These are phyloP conservation scores for Diplodus puntazzo DNA, from an alignment of 2,797 vertebrate species.

Conservation along the genomic window DNA sequence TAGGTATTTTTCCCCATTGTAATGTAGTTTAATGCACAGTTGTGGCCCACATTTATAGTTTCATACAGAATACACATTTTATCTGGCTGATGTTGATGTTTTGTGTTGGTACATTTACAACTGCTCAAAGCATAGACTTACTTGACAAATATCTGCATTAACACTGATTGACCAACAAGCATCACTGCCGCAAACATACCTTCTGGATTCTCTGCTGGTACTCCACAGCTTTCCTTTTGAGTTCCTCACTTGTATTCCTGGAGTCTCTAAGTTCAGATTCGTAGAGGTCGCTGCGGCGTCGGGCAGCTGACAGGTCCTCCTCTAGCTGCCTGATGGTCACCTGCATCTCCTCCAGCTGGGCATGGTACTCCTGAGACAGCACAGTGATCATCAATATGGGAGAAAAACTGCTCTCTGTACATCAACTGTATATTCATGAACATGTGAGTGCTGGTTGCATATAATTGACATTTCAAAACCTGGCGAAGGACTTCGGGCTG, in stretches of 20 bases:
- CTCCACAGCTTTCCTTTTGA: constrained; percentile 96
- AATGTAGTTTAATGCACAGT: background rate
- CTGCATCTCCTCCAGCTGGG: constrained; percentile 98
- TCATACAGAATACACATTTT: background rate
- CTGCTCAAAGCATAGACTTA: background rate
- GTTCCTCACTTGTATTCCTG: constrained; percentile 94
- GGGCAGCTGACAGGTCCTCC: constrained; percentile 96
- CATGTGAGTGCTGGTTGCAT: background rate
- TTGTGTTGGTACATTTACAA: background rate
- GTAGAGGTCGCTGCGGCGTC: constrained; percentile 96
- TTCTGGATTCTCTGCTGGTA: constrained; percentile 97
- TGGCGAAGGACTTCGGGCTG: constrained; percentile 8
- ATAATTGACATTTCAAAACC: constrained; percentile 19
- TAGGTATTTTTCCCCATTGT: background rate
- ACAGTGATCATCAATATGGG: constrained; percentile 10
- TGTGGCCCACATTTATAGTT: background rate
- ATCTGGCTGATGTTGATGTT: background rate
- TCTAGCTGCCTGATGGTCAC: constrained; percentile 97
- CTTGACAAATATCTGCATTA: no score
- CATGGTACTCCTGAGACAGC: constrained; percentile 93
- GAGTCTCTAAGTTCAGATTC: constrained; percentile 96
- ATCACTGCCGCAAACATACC: constrained; percentile 71
- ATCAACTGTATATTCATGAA: background rate
- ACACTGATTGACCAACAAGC: no score
- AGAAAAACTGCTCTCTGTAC: background rate